Conservation (phyloP, 1,140 invertebrate species). For the Lepidurus couesii region DNA sequence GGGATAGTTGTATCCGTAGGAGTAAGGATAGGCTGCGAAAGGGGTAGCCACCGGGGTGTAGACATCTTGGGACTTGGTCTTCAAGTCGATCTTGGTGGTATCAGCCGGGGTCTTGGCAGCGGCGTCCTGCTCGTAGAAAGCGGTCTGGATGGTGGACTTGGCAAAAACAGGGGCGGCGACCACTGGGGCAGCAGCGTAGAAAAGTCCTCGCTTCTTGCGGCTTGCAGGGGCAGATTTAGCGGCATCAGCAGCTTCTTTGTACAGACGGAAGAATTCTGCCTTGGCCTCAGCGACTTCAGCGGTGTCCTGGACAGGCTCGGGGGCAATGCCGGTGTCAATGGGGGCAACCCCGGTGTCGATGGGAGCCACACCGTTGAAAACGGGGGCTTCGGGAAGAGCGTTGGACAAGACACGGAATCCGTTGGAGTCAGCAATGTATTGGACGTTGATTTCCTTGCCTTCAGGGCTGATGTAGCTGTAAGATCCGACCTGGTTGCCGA, state of each 20-base stretch:
- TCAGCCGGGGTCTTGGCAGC: constrained; percentile 31
- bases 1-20: constrained; percentile 16
- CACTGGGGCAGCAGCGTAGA: background rate
- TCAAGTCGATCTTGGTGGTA: constrained; percentile 30
- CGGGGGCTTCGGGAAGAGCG: constrained; percentile 37
- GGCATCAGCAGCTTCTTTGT: constrained; percentile 11
- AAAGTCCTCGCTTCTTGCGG: constrained; percentile 23
- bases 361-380: background rate
- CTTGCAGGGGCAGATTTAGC: constrained; percentile 4
- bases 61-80: constrained; percentile 27
- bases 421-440: constrained; percentile 43
- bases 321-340: constrained; percentile 45
- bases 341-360: constrained; percentile 16
- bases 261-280: constrained; percentile 29
- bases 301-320: constrained; percentile 30
- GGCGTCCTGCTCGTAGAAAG: constrained; percentile 13
- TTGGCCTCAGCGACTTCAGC: constrained; percentile 40
- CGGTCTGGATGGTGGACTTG: constrained; percentile 30
- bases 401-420: constrained; percentile 40
- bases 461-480: constrained; percentile 46
- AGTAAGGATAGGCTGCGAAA: constrained; percentile 25
- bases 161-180: constrained; percentile 8
- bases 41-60: constrained; percentile 34
- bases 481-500: constrained; percentile 44
- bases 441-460: constrained; percentile 42